Base-by-base conservation (phyloP, 1,140 invertebrate species). In the Agrilus planipennis region DNA sequence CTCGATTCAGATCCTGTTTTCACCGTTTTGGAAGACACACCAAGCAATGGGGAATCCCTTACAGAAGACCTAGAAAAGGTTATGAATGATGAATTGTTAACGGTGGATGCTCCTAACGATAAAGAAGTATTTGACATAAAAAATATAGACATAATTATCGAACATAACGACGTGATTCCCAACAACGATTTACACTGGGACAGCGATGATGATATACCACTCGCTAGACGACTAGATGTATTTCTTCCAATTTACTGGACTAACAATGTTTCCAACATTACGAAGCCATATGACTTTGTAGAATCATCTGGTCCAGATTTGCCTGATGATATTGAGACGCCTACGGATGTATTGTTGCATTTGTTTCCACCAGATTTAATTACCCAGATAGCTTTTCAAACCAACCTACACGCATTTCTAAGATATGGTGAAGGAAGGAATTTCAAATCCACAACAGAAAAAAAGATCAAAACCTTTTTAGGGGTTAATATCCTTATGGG, bases 391-490 rank as follows among this genome's bases (percentile, higher is more conserved):
- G 30, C 19, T 4, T 32, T 32, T 12, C 30, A 32, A 4, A 32
- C 30, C 4, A 32, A 32, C 12, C 19, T 32, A 17, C 19, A 32
- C 19, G 30, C 15, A 17, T 32, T 32, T 5, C 4, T 17, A 3
- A 32, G 19, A 32, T 15, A 15, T 7, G 30, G 4, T 16, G 30
- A 11, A 4, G 19, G 19, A 9, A 2, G 2, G 12, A 3, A 15
- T 4, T 32, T 32, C 11, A 15, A 4, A 16, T 17, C 30, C 3
- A 16, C 15, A 32, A 15, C 16, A 17, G 3, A 5, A 16, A 17
- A 32, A 17, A 41, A 51, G 44, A 46, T 51, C 4, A 37, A 34
- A 17, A 11, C n/a, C n/a, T n/a, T n/a, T n/a, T n/a, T n/a, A n/a
- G n/a, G n/a, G n/a, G n/a, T n/a, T n/a, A n/a, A n/a, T n/a, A n/a